A percentile compares a stretch with the other conserved stretches of the same genome.
Conservation (phyloP, 2,113 vertebrate genomes). For the Mus musculus region DNA sequence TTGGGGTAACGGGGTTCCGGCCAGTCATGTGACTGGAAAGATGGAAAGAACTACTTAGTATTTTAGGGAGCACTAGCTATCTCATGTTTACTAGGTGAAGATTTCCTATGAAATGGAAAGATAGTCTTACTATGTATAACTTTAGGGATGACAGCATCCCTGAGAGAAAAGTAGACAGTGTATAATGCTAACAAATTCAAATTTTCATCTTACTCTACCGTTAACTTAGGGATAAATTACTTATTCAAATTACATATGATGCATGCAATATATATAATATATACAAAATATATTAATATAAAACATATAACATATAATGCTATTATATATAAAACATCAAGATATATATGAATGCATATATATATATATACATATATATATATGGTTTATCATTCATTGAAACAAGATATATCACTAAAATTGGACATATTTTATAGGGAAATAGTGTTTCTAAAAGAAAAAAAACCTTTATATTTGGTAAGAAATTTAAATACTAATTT, state of each 20-base stretch:
- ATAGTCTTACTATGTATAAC: slow-evolving; percentile 26
- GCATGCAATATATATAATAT: not conserved
- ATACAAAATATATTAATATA: not conserved
- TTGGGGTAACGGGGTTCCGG: not conserved
- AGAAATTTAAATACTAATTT: slow-evolving; percentile 38
- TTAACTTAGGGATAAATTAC: slow-evolving; percentile 21
- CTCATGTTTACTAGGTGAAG: not conserved
- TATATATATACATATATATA: not conserved
- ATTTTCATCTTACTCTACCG: slow-evolving; percentile 45
- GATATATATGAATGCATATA: slow-evolving; percentile 4
- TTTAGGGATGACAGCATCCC: not conserved
- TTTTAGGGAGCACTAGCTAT: slow-evolving; percentile 26
- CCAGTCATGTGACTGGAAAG: not conserved
- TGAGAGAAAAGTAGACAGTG: slow-evolving; percentile 21
- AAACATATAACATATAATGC: not conserved
- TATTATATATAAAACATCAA: not conserved
- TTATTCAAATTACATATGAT: not conserved
- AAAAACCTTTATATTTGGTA: not conserved
- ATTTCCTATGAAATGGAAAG: slow-evolving; percentile 28
- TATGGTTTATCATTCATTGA: slow-evolving; percentile 38
- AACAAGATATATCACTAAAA: slow-evolving; percentile 57
- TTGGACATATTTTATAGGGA: slow-evolving; percentile 2
- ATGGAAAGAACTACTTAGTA: slow-evolving; percentile 8
- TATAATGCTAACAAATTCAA: slow-evolving; percentile 14
- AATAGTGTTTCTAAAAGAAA: slow-evolving; percentile 38